Conservation (phyloP, 2,113 vertebrate genomes). For the Rhabdomys dilectus region DNA sequence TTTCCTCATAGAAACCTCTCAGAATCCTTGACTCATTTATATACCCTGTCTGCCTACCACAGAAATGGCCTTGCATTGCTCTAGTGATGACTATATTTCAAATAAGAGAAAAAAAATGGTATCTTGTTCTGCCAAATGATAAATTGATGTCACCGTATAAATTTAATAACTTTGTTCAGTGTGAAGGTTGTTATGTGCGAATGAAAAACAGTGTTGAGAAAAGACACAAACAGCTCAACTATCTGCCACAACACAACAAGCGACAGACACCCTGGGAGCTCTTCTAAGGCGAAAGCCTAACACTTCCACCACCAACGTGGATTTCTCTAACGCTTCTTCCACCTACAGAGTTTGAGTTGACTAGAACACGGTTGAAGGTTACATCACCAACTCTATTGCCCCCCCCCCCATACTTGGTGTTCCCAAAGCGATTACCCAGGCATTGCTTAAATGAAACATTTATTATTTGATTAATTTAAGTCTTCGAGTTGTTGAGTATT, state of each 20-base stretch:
- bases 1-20: not conserved
- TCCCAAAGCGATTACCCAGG: slow-evolving; percentile 18
- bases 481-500: not conserved
- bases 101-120: not conserved
- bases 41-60: not conserved
- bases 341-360: not conserved
- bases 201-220: slow-evolving; percentile 72
- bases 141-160: slow-evolving; percentile 49
- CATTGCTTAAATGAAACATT: slow-evolving; percentile 40
- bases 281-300: slow-evolving; percentile 46
- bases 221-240: slow-evolving; percentile 39
- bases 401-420: not conserved
- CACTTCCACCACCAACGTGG: slow-evolving; percentile 3
- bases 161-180: slow-evolving; percentile 65
- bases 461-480: slow-evolving; percentile 42
- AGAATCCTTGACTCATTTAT: not conserved
- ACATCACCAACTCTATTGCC: not conserved
- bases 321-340: slow-evolving; percentile 33
- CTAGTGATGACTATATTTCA: not conserved
- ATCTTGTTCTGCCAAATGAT: slow-evolving; percentile 40
- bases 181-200: slow-evolving; percentile 61
- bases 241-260: slow-evolving; percentile 49
- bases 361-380: not conserved
- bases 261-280: slow-evolving; percentile 35
- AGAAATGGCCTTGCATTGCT: not conserved